Evolutionary conservation across 2,113 vertebrate species (phyloP), one percentile per base, ranked within the genome.

Genomic region (Vimba vimba): DNA sequence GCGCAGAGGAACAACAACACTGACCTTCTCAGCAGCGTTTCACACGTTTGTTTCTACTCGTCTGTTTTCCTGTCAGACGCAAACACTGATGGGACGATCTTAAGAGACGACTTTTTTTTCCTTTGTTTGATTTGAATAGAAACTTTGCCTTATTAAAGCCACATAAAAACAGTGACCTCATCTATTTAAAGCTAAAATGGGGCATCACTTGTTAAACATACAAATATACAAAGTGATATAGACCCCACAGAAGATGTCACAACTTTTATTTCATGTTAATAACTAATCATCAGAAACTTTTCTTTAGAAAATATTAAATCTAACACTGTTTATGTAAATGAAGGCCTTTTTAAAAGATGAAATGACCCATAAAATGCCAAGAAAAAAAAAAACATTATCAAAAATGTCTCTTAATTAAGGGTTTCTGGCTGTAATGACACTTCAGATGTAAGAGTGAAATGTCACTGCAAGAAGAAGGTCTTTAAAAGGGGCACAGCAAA

Each of bases 11-110:
- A 55, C 76, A 85, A 25, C 64, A 79, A 8, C 21, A 30, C 59
- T 83, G 59, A 69, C 71, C 64, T 81, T 21, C 75, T 87, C 45
- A 74, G 78, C 45, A 79, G 57, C 30, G 55, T 89, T 87, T 80
- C 55, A 79, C 73, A 62, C 83, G 39, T 74, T 79, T 66, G 55
- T 85, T 73, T 57, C 10, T 23, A 62, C 19, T 7, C 4, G 10
- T 4, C 64, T 69, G 66, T 8, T 36, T 36, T 69, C 15, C 30
- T 57, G 52, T 21, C 52, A 21, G 55, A 57, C 6, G 2, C 55
- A 8, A 57, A 57, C 8, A 57, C 21, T 57, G 55, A 21, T 57
- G 19, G 19, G 55, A 21, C 2, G 2, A 23, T 57, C 55, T 57
- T 21, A 8, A 57, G 19, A 57, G 19, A 52, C 50, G 1, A 52